Base-by-base conservation (phyloP, 2,113 vertebrate species). In the Grallaria varia region DNA sequence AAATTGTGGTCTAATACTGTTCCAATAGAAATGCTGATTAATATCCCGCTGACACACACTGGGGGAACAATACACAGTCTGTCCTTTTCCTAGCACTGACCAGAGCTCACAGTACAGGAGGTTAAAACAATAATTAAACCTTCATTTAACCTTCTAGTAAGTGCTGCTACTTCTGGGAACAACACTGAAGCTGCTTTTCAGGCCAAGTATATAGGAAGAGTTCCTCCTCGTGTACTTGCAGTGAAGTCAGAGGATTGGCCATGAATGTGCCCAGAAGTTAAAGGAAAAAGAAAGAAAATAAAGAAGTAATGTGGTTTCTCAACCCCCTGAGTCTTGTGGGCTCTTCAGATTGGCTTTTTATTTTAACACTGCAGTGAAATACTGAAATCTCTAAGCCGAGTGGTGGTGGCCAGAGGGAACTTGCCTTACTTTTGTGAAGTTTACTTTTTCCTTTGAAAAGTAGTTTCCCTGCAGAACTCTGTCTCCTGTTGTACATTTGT, bases 141-240 rank as follows among this genome's bases (percentile, higher is more conserved):
- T 97, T 95, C 44, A 73, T 93, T 96, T 67, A 37, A 53, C 78
- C 74, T 89, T 71, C 66, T 80, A 62, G 19, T 40, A 79, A 92
- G 60, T 11, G 53, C 80, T 95, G 69, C 89, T 83, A 7, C 47
- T 95, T 92, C 60, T 50, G 58, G 84, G 92, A 91, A 71, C 4
- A 6, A 4, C 37, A 47, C 68, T 93, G 76, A 59, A 91, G 81
- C 39, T 96, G 91, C 92, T 96, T 97, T 97, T 83, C 47, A 37
- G 85, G 91, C 83, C 72, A 82, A 52, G 42, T 45, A 12, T 53
- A 6, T n/a, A 68, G 30, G 33, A 84, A 64, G 67, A 60, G 23
- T 56, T 91, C 44, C 12, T 68, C 24, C 30, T 87, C 18, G 9
- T 19, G 3, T 49, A 33, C 40, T 31, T 83, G n/a, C 20, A 72